Evolutionary conservation across 2,113 vertebrate species (phyloP), one percentile per base, ranked within the genome.

Genomic region (Emydocephalus ijimae): DNA sequence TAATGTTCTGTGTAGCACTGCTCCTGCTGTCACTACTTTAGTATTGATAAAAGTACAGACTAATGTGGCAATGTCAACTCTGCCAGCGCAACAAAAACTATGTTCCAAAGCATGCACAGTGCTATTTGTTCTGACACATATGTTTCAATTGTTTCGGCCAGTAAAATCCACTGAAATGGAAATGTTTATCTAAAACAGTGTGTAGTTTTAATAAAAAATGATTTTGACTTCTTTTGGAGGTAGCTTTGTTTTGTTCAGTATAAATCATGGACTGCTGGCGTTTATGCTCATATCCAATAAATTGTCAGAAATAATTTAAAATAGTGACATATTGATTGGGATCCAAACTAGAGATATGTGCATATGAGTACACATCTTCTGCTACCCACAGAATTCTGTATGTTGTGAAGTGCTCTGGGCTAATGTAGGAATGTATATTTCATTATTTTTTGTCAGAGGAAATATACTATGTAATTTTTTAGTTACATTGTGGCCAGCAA

Each of bases 181-280:
- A 96, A 94, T 96, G 94, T 96, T 96, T 92, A 93, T 93, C 95
- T 94, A 74, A 85, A 93, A 95, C 96, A 91, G 92, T 95, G 90
- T 95, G 94, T 96, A 94, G 96, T 96, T 97, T 96, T 95, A 97
- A 96, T 97, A 97, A 97, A 97, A 94, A 94, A 95, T 96, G 94
- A 95, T 93, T 96, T 94, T 96, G 93, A 93, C 59, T 91, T 52
- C 55, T 43, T 55, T 94, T 57, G 54, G 54, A 74, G 93, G 54
- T 92, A 69, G 54, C 54, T 87, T 0, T n/a, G 10, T 61, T 93
- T 85, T 91, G 87, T 92, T 94, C 90, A 14, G 2, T 12, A 85
- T 85, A 56, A 34, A 85, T 85, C n/a, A 56, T 21, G 92, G n/a
- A 23, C 14, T 55, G 11, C 21, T 21, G 18, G 81, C n/a, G 24